These are phyloP conservation scores for Desoria tigrina DNA, from an alignment of 2,888 invertebrate genomes.

Conservation along the genomic window DNA sequence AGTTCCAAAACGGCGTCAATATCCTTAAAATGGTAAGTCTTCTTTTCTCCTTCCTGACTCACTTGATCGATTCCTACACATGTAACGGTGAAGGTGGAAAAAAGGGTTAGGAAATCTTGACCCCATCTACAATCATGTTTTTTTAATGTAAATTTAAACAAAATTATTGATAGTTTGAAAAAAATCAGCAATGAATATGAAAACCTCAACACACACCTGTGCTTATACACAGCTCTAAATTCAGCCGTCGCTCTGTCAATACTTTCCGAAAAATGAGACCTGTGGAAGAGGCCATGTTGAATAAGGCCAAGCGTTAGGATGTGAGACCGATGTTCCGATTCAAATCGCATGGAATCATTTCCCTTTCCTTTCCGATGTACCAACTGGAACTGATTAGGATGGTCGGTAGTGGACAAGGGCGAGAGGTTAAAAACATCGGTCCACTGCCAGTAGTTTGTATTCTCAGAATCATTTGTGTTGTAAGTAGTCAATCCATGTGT, in stretches of 20 bases:
- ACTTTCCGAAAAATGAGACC: constrained; percentile 51
- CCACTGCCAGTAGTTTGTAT: constrained; percentile 92
- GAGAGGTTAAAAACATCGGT: constrained; percentile 74
- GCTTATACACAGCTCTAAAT: constrained; percentile 49
- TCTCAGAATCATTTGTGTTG: constrained; percentile 83
- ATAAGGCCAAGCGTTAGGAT: constrained; percentile 88
- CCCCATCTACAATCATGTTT: constrained; percentile 46
- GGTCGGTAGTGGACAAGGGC: constrained; percentile 60
- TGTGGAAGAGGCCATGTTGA: constrained; percentile 70
- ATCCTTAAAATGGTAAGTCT: constrained; percentile 52
- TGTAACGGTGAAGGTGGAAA: constrained; percentile 45
- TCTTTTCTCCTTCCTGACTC: constrained; percentile 50
- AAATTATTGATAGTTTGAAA: background rate
- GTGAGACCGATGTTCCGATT: constrained; percentile 90
- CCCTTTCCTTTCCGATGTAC: constrained; percentile 79
- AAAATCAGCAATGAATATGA: background rate
- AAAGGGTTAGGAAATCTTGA: constrained; percentile 46
- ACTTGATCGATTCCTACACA: constrained; percentile 52
- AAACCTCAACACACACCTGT: constrained; percentile 37
- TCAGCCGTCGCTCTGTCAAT: constrained; percentile 52
- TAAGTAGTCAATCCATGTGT: constrained; percentile 95
- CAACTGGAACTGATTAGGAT: constrained; percentile 58
- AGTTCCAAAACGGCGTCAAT: constrained; percentile 48
- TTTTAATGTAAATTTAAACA: no score
- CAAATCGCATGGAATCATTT: constrained; percentile 91